A percentile compares a stretch with the other conserved stretches of the same genome.
phyloP scores from a whole-genome alignment of 2,113 vertebrate genomes.

The Glareola pratincola region DNA sequence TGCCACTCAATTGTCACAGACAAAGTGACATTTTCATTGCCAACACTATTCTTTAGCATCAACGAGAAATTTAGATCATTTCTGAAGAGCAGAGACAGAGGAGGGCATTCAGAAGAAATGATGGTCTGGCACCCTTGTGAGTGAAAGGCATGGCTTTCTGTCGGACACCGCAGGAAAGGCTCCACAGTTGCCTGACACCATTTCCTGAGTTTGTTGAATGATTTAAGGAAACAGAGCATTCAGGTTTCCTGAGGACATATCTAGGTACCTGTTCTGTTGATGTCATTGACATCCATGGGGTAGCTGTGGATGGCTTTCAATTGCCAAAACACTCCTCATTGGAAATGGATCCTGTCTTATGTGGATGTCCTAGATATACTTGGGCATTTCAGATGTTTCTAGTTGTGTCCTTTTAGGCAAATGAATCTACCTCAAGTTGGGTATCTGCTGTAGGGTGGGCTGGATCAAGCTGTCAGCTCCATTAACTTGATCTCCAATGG shows the following conservation, averaged over 20 bases:
- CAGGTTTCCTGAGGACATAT: neutral
- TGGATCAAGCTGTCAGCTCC: neutral
- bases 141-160: neutral
- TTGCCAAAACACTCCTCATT: neutral
- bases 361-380: neutral
- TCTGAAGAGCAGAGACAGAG: neutral
- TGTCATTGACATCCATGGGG: neutral
- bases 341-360: neutral
- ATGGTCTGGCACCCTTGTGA: neutral
- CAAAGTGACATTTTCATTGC: neutral
- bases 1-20: neutral
- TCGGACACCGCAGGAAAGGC: neutral
- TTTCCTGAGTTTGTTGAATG: neutral
- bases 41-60: neutral
- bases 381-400: neutral
- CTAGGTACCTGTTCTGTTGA: neutral
- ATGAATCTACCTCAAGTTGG: neutral
- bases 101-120: neutral
- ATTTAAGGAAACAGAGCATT: neutral
- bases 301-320: neutral
- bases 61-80: neutral
- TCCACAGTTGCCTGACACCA: accelerated
- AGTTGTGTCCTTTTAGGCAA: neutral
- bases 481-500: neutral
- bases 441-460: neutral